These are phyloP conservation scores for Psittacula cyanocephala DNA, from an alignment of 2,113 vertebrate genomes.

Conservation along the genomic window DNA sequence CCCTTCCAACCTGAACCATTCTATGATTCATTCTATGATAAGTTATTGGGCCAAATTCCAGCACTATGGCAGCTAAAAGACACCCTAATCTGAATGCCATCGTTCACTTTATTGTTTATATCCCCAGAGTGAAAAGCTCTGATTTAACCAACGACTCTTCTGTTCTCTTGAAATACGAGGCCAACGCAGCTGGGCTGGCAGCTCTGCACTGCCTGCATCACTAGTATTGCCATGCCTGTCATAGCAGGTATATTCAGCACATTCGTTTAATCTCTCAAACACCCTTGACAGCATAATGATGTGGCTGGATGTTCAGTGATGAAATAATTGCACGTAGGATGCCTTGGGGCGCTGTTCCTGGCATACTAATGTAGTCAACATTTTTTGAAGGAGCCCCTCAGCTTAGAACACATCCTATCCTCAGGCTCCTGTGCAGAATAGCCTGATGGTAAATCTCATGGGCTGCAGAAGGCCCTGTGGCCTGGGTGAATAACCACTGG, in stretches of 20 bases:
- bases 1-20: background rate
- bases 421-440: fast-evolving
- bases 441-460: background rate
- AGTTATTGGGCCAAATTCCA: background rate
- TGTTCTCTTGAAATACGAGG: background rate
- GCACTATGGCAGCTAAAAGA: background rate
- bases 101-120: background rate
- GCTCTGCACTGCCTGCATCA: background rate
- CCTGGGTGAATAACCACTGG: background rate
- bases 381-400: background rate
- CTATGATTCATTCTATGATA: background rate
- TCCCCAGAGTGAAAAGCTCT: background rate
- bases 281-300: background rate
- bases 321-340: background rate
- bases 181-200: slow-evolving; percentile 12
- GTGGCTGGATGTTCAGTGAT: background rate
- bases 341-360: background rate
- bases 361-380: background rate
- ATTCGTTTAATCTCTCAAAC: background rate
- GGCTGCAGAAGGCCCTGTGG: background rate
- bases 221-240: background rate
- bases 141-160: background rate
- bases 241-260: background rate
- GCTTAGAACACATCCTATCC: background rate
- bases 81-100: background rate